These are phyloP conservation scores for Calypte anna DNA, from an alignment of 2,113 vertebrate species.

Conservation along the genomic window DNA sequence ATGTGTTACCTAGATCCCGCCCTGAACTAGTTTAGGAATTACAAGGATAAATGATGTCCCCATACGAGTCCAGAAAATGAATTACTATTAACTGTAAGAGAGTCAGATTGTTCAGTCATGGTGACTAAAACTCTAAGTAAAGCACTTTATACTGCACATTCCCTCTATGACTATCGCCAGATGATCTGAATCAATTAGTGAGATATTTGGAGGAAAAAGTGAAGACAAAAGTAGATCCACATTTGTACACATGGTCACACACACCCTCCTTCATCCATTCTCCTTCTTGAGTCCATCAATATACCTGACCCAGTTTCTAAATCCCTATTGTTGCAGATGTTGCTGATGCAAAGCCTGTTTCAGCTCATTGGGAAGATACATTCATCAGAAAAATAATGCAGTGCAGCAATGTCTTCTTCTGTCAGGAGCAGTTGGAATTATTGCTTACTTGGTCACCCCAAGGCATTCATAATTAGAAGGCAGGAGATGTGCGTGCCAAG, in stretches of 20 bases:
- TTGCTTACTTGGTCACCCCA: slow-evolving; percentile 58
- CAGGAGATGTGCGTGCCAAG: slow-evolving; percentile 39
- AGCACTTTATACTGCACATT: not conserved
- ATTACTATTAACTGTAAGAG: not conserved
- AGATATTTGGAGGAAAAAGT: not conserved
- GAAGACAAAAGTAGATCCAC: not conserved
- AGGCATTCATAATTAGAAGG: slow-evolving; percentile 67
- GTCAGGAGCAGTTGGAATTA: slow-evolving; percentile 68
- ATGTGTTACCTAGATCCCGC: not conserved
- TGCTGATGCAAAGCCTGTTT: slow-evolving; percentile 52
- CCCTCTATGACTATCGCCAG: not conserved
- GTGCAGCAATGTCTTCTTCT: slow-evolving; percentile 44
- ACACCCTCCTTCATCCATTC: not conserved
- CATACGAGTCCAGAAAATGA: not conserved
- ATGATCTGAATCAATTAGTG: not conserved
- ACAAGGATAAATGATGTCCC: not conserved
- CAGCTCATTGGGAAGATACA: slow-evolving; percentile 31
- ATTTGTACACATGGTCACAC: not conserved
- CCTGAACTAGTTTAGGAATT: not conserved
- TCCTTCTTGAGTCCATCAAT: slow-evolving; percentile 5
- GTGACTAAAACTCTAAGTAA: not conserved
- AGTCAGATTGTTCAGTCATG: not conserved
- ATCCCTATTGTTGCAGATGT: slow-evolving; percentile 51
- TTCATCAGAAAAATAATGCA: slow-evolving; percentile 67
- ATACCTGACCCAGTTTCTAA: slow-evolving; percentile 61